Base-by-base conservation (phyloP, 64 coral and sea anemone species). In the Montipora efflorescens region DNA sequence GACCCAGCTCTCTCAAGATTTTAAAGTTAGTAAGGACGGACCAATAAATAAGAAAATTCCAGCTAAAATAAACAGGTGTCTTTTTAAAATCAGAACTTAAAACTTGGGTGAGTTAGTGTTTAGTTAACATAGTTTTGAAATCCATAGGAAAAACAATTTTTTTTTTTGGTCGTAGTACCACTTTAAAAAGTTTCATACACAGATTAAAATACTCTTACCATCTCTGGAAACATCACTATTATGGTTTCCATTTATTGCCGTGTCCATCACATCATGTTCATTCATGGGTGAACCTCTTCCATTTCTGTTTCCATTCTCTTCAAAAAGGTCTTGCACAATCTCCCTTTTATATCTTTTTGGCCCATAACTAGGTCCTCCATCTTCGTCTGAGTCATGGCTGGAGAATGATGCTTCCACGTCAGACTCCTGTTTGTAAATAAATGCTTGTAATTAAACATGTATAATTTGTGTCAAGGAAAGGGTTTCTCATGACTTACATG, bases 331-430 rank as follows among this genome's bases (percentile, higher is more conserved):
- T 51, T 97, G 92, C 67, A 53, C 82, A 10, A 85, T 75, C 55
- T 97, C 95, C 75, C 88, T 97, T 47, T 94, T 97, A 20, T 94
- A 80, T 43, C 90, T 94, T 52, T 90, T 78, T 73, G 74, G 23
- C 3, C 84, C 89, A 84, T 77, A 97, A 55, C 67, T 69, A 67
- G 82, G 75, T 43, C 75, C 83, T 22, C 88, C 82, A 4, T 98
- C 97, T 59, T 95, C 94, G 79, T 98, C 97, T 69, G 94, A 95
- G 67, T 98, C 97, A 78, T 98, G 94, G 47, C 97, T 98, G 13
- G 97, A 98, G 5, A 98, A 93, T 50, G 97, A 98, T 64, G 94
- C 97, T 78, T 98, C 97, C 7, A 91, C 88, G 94, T 98, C 97
- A 74, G 97, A 95, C 28, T 84, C 81, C 81, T 84, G 45, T 47